Evolutionary conservation across 2,113 vertebrate species (phyloP), one percentile per base, ranked within the genome.

Genomic region (Corythornis madagascariensis): DNA sequence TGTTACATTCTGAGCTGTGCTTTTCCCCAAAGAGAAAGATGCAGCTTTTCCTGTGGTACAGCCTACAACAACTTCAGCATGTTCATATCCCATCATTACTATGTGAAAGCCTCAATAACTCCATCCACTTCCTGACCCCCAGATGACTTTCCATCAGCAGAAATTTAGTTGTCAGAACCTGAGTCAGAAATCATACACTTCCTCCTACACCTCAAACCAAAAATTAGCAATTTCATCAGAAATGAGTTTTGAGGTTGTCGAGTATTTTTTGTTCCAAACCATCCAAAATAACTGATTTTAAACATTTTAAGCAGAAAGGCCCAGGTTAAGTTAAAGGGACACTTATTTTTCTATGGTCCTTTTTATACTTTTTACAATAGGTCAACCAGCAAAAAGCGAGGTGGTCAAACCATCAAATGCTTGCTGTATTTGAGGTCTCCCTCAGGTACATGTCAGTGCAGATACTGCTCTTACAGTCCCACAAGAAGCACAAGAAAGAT

Each of bases 391-490:
- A 55, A 88, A 83, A 29, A 13, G 38, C 31, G 21, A 80, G 26
- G 25, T 22, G 53, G 28, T 47, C 83, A 70, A 60, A 57, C 24
- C 33, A 77, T 35, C 52, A 77, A 65, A 73, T 2, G 28, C 17
- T 86, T 35, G 55, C 35, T 20, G 56, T n/a, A 21, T 29, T 59
- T 31, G 50, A 84, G 18, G 24, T 38, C 47, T 75, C 63, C 52
- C 4, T 1, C 45, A 55, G 9, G 7, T 24, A 26, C 7, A 1
- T 5, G 20, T 24, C 35, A 4, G 28, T 12, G 21, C 13, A 73
- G 66, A 38, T 13, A 29, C 20, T 47, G 70, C 63, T 85, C 57
- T 20, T 31, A 13, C 26, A 38, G 26, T 38, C 40, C 45, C 52
- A 43, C 20, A 13, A 0, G 3, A 6, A 43, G 31, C 43, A 42